Conservation (phyloP, 2,113 vertebrate genomes). For the Solenodon paradoxus region DNA sequence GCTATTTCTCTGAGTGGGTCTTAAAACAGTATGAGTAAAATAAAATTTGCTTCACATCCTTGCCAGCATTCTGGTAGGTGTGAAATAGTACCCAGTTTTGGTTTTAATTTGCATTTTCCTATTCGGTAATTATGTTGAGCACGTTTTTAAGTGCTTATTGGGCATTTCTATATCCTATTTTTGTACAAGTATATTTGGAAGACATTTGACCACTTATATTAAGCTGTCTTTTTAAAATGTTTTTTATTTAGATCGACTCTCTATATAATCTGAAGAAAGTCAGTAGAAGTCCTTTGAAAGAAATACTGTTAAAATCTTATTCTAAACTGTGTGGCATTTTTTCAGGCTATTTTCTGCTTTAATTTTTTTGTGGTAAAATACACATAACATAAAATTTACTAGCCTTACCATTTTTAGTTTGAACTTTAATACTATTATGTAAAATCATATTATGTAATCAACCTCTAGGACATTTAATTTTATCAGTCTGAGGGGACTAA, state of each 20-base stretch:
- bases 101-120: constrained; percentile 61
- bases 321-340: background rate
- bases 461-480: background rate
- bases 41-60: background rate
- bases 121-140: constrained; percentile 6
- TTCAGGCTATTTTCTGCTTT: background rate
- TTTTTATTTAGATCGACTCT: background rate
- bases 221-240: background rate
- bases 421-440: background rate
- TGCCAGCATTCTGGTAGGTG: constrained; percentile 50
- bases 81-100: constrained; percentile 46
- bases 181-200: background rate
- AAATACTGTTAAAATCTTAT: background rate
- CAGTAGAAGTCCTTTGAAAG: background rate
- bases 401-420: background rate
- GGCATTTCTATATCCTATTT: background rate
- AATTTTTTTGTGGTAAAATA: background rate
- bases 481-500: too few species aligned
- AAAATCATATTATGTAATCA: background rate
- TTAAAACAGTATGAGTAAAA: constrained; percentile 39
- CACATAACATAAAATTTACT: background rate
- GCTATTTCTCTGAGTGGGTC: constrained; percentile 30
- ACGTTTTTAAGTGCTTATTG: background rate
- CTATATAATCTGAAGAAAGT: background rate
- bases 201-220: background rate